Evolutionary conservation across 2,113 vertebrate genomes (phyloP), one percentile per base, ranked within the genome.

Genomic region (Pseudorasbora parva): DNA sequence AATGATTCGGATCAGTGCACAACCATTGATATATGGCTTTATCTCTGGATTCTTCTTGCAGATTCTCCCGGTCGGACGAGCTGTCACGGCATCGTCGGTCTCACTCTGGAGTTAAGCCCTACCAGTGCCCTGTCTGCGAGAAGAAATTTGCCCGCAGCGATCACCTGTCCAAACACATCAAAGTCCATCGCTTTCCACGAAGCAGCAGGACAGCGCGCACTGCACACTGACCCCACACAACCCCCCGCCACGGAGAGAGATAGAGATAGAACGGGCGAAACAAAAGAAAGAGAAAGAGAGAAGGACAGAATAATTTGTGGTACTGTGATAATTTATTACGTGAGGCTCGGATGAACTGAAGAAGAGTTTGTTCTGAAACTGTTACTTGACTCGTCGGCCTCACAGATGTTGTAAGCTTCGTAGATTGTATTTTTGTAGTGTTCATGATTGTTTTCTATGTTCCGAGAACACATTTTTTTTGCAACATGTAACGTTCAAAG

Each of bases 71-170:
- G 83, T 99, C 98, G 0, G 98, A 99, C 0, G 98, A 99, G 91
- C 93, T 99, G 79, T 99, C 98, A 59, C 94, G 98, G 86, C 97
- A 99, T 92, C 91, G 97, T 21, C 97, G 98, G 54, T 99, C 98
- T 19, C 98, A 99, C 92, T 99, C 97, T 0, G 98, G 98, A 60
- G 97, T 99, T 88, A 99, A 99, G 88, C 98, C 98, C 0, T 99
- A 99, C 90, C 97, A 98, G 92, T 99, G 98, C 85, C 96, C 96
- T 0, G 94, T 98, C 84, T 99, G 98, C 0, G 97, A 99, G 93
- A 99, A 99, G 94, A 99, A 97, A 94, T 99, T 99, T 85, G 97
- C 98, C 30, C 96, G 98, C 72, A 99, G 98, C 10, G 97, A 99
- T 95, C 98, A 99, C 94, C 96, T 99, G 91, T 99, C 98, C 91